A percentile compares a stretch with the other conserved stretches of the same genome.
Evolutionary conservation across 2,888 invertebrate genomes (phyloP).

Genomic region (Theretra japonica): DNA sequence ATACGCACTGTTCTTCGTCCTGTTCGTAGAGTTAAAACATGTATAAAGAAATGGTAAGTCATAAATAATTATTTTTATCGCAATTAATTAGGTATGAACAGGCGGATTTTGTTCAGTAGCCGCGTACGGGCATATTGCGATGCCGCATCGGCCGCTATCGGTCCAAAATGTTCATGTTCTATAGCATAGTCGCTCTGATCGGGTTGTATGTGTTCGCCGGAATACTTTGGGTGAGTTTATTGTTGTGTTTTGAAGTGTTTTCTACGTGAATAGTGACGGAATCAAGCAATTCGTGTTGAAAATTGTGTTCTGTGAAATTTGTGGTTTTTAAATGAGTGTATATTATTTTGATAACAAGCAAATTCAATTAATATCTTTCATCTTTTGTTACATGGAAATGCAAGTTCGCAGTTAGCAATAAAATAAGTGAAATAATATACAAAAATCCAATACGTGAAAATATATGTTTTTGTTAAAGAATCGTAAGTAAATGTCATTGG

Average conservation of each 20-base stretch:
- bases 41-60: conserved; percentile 73
- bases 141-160: conserved; percentile 3
- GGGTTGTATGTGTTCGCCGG: conserved; percentile 31
- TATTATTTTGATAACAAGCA: too few relatives aligned
- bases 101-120: conserved; percentile 28
- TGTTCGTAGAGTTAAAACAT: conserved; percentile 8
- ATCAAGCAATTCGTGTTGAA: neutral
- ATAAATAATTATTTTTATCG: conserved; percentile 55
- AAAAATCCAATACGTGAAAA: too few relatives aligned
- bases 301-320: neutral
- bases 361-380: too few relatives aligned
- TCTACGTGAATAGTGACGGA: neutral
- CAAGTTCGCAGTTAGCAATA: too few relatives aligned
- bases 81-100: conserved; percentile 36
- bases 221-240: conserved; percentile 30
- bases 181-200: conserved; percentile 26
- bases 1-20: conserved; percentile 33
- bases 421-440: too few relatives aligned
- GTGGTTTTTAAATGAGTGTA: neutral
- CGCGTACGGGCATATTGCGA: conserved; percentile 16
- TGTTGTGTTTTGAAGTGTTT: neutral
- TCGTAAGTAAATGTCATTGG: too few relatives aligned
- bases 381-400: too few relatives aligned
- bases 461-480: too few relatives aligned
- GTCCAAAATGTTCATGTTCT: conserved; percentile 32